These are phyloP conservation scores for Anastatus disparis DNA, from an alignment of 1,140 invertebrate genomes.

Conservation along the genomic window DNA sequence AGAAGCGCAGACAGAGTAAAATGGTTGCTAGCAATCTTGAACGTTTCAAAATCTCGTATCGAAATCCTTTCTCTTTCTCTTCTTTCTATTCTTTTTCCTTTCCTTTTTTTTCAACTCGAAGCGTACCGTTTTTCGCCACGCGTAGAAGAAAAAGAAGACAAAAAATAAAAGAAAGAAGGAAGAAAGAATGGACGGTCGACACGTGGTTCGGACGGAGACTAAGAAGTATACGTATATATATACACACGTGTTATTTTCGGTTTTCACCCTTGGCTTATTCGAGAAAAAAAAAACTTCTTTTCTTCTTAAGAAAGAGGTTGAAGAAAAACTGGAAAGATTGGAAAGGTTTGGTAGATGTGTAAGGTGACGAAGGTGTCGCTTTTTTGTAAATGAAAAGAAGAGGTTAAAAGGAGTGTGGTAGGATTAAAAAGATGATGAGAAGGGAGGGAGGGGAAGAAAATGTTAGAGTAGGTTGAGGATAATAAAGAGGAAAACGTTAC, in stretches of 20 bases:
- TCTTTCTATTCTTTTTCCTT: not conserved
- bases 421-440: slow-evolving; percentile 19
- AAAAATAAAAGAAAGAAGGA: not conserved
- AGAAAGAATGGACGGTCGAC: slow-evolving; percentile 5
- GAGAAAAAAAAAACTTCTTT: too few relatives aligned
- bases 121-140: too few relatives aligned
- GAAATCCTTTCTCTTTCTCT: not conserved
- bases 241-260: too few relatives aligned
- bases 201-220: not conserved
- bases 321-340: not conserved
- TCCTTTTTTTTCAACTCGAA: too few relatives aligned
- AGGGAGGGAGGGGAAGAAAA: too few relatives aligned
- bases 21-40: too few relatives aligned
- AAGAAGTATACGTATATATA: not conserved
- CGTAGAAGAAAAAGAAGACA: too few relatives aligned
- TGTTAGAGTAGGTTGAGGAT: not conserved
- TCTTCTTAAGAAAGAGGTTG: too few relatives aligned
- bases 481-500: slow-evolving; percentile 8
- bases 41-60: slow-evolving; percentile 13
- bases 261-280: not conserved
- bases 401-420: not conserved
- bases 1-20: too few relatives aligned
- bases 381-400: slow-evolving; percentile 20
- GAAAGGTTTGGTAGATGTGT: not conserved
- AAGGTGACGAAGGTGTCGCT: slow-evolving; percentile 9